A percentile compares a stretch with the other conserved stretches of the same genome.
Evolutionary conservation across 2,797 vertebrate genomes (phyloP).

Genomic region (Perodicticus potto): DNA sequence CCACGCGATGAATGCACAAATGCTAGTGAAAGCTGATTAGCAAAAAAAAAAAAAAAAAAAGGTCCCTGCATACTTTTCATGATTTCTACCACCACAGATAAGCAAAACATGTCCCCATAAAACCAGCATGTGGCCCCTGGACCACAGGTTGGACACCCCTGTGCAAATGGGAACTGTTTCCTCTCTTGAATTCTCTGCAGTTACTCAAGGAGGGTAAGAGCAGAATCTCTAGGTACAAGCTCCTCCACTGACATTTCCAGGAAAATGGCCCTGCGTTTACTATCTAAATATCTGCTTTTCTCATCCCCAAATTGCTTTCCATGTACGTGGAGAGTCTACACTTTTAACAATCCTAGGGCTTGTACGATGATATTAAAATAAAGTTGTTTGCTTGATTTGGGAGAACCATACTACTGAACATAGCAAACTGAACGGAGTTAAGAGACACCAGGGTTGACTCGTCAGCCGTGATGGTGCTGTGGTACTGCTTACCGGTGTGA

Average conservation of each 20-base stretch:
- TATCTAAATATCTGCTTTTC: constrained; percentile 35
- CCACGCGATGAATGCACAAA: too few species aligned
- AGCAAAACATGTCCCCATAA: too few species aligned
- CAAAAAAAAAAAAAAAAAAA: too few species aligned
- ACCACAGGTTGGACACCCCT: too few species aligned
- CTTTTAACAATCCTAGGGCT: not conserved
- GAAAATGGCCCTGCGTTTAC: not conserved
- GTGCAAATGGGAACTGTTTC: not conserved
- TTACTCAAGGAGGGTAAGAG: not conserved
- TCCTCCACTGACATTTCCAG: not conserved
- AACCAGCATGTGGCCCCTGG: too few species aligned
- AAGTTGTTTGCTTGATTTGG: not conserved
- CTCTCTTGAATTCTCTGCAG: not conserved
- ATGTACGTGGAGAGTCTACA: not conserved
- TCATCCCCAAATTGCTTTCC: not conserved
- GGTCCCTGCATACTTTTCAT: too few species aligned
- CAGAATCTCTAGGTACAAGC: not conserved
- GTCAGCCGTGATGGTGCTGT: not conserved
- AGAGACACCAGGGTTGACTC: not conserved
- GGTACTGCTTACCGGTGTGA: not conserved
- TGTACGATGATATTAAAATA: not conserved
- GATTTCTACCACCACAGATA: too few species aligned
- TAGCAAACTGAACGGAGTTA: not conserved
- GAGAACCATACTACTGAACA: not conserved
- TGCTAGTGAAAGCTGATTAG: too few species aligned